phyloP scores from a whole-genome alignment of 1,140 invertebrate genomes.

The Drosophila virilis region DNA sequence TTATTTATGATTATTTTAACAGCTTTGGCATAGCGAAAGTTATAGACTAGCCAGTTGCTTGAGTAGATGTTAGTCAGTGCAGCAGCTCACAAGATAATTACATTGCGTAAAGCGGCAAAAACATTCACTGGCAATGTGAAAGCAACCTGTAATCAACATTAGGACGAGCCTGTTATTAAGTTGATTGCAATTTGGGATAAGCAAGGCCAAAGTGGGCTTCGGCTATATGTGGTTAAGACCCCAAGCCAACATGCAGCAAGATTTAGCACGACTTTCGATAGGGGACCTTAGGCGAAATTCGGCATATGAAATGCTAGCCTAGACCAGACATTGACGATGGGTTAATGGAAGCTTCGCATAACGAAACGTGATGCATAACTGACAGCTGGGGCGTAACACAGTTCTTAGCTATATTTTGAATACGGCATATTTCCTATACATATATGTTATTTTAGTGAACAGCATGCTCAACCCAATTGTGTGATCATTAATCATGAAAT shows the following conservation, averaged over 20 bases:
- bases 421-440: not conserved
- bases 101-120: conserved; percentile 56
- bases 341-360: conserved; percentile 59
- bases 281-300: conserved; percentile 37
- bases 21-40: conserved; percentile 12
- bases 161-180: conserved; percentile 67
- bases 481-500: conserved; percentile 74
- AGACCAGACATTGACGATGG: conserved; percentile 53
- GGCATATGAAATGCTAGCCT: conserved; percentile 38
- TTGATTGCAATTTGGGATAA: conserved; percentile 77
- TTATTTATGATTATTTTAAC: conserved; percentile 5
- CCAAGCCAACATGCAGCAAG: conserved; percentile 17
- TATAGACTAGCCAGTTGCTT: not conserved
- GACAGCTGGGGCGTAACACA: conserved; percentile 65
- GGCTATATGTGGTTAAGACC: conserved; percentile 64
- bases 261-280: conserved; percentile 24
- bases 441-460: too few species aligned
- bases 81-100: conserved; percentile 49
- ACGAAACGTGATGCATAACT: conserved; percentile 70
- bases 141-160: conserved; percentile 69
- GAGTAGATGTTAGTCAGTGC: not conserved
- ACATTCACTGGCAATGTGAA: conserved; percentile 31
- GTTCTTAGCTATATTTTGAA: conserved; percentile 26
- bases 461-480: conserved; percentile 53
- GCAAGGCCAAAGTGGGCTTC: conserved; percentile 35